Evolutionary conservation across 1,140 invertebrate species (phyloP), one percentile per base, ranked within the genome.

Genomic region (Argopecten irradians): DNA sequence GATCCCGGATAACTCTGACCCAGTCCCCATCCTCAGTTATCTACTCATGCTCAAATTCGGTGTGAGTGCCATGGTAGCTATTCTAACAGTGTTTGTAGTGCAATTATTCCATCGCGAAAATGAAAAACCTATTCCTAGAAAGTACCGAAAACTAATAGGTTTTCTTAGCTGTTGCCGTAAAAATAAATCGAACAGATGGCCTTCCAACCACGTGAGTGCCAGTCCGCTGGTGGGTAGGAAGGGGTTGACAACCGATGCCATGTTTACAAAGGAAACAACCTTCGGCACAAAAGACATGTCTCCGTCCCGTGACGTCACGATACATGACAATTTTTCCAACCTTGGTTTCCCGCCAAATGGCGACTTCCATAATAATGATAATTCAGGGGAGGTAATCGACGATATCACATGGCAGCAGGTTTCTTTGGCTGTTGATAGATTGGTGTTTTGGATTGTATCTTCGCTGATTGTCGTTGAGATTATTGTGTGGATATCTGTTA

Each of bases 1-100:
- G 8, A 82, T 90, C 32, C 89, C 89, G 8, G 83, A 86, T 34
- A 88, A 87, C 2, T 86, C 87, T 0, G 35, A 86, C 22, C 89
- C 89, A 1, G 36, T 86, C 82, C 34, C 87, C 8, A 71, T 88
- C 34, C 43, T 88, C 0, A 55, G 83, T 71, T 88, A 88, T 28
- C 33, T 88, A 13, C 43, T 88, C 3, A 85, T 85, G 83, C 3
- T 35, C 19, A 88, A 84, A 84, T 14, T 88, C 33, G n/a, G 41
- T 1, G 39, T 84, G 83, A 88, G 87, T 34, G 87, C 83, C 7
- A 16, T 84, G 14, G 36, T 88, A 55, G 87, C 84, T 13, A 43
- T 55, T 0, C n/a, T 88, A 9, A 55, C 87, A n/a, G 84, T 88
- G 19, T 36, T 84, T 34, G 87, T 83, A 34, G 83, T 88, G 32